phyloP scores from a whole-genome alignment of 2,797 vertebrate species.

The Lutjanus argentimaculatus region DNA sequence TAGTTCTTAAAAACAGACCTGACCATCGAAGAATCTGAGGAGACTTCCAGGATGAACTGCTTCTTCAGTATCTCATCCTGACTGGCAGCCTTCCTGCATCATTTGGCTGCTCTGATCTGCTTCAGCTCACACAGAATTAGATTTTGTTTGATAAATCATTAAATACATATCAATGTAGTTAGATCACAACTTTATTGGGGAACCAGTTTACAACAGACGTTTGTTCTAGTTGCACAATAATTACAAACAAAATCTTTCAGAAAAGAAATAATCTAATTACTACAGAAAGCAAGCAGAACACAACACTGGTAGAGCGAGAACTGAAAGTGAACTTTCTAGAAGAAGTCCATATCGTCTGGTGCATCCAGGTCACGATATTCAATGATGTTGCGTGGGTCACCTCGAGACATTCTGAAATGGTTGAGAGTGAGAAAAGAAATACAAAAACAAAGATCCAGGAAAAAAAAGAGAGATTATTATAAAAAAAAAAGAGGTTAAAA shows the following conservation, averaged over 20 bases:
- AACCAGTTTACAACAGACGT: conserved; percentile 57
- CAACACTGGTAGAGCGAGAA: conserved; percentile 11
- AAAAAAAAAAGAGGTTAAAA: conserved; percentile 2
- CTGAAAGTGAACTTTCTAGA: conserved; percentile 79
- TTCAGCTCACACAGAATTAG: background rate
- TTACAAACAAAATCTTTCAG: conserved; percentile 47
- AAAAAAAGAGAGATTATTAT: background rate
- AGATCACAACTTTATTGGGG: conserved; percentile 74
- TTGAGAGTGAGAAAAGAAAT: background rate
- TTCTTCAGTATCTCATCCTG: background rate
- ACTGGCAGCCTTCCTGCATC: background rate
- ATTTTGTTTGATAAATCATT: conserved; percentile 16
- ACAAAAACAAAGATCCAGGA: background rate
- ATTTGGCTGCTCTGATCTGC: background rate
- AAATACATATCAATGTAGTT: conserved; percentile 26
- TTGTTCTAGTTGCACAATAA: conserved; percentile 51
- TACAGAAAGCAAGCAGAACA: conserved; percentile 40
- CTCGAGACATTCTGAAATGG: conserved; percentile 89
- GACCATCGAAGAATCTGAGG: background rate
- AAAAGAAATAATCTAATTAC: conserved; percentile 34
- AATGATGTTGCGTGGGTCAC: conserved; percentile 94
- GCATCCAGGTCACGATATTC: conserved; percentile 95
- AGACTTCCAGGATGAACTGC: background rate
- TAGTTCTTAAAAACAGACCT: background rate
- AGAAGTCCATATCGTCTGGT: conserved; percentile 95